These are phyloP conservation scores for Drosophila rubida DNA, from an alignment of 2,888 invertebrate species.

Conservation along the genomic window DNA sequence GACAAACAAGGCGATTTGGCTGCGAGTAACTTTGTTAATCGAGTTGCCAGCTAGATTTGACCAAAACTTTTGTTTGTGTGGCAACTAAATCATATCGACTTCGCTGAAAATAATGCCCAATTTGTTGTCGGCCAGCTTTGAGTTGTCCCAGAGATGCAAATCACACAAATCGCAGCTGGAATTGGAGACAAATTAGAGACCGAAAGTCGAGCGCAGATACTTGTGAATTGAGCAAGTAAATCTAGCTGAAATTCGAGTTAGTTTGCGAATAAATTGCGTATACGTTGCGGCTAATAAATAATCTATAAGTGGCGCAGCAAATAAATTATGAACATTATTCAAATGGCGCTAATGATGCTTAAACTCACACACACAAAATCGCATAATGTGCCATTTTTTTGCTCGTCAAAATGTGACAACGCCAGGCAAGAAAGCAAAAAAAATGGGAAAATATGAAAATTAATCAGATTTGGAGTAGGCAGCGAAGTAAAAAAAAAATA, in stretches of 20 bases:
- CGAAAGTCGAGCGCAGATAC: too few species aligned
- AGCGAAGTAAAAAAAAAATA: not conserved
- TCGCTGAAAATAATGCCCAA: too few species aligned
- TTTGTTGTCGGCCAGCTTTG: too few species aligned
- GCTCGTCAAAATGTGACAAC: constrained; percentile 47
- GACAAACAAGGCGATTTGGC: not conserved
- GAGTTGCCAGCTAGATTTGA: constrained; percentile 15
- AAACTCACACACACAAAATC: constrained; percentile 37
- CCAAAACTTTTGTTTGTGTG: not conserved
- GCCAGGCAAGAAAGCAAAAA: constrained; percentile 8
- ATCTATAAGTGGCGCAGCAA: constrained; percentile 46
- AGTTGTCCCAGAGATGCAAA: too few species aligned
- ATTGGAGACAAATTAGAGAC: too few species aligned
- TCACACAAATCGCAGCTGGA: too few species aligned
- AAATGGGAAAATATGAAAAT: constrained; percentile 43
- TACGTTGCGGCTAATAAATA: constrained; percentile 28
- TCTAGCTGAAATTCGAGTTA: not conserved
- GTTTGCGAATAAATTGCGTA: constrained; percentile 1
- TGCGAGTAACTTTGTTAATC: constrained; percentile 17
- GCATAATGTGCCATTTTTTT: constrained; percentile 28
- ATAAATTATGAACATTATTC: constrained; percentile 59
- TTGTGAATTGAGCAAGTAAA: too few species aligned
- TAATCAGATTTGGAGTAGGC: constrained; percentile 52
- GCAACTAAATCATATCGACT: too few species aligned
- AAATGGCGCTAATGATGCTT: constrained; percentile 60